Evolutionary conservation across 2,888 invertebrate species (phyloP).

Genomic region (Serrognathus titanus): DNA sequence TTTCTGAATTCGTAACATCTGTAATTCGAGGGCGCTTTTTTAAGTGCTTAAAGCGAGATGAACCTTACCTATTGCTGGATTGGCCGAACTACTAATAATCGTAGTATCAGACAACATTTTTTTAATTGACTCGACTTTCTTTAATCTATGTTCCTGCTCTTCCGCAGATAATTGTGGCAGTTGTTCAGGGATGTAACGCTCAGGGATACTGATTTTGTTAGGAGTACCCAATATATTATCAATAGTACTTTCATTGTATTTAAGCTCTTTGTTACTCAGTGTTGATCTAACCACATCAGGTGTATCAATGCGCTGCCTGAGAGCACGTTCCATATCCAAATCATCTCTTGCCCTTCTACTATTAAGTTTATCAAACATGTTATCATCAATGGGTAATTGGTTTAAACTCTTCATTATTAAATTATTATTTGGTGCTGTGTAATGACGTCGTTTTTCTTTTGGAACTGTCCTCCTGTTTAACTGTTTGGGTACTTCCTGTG

Average conservation of each 20-base stretch:
- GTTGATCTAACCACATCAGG: slow-evolving; percentile 88
- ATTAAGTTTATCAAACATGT: slow-evolving; percentile 37
- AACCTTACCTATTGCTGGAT: slow-evolving; percentile 27
- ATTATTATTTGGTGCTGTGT: slow-evolving; percentile 73
- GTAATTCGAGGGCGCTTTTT: slow-evolving; percentile 9
- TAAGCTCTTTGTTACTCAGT: slow-evolving; percentile 60
- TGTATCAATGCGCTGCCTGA: slow-evolving; percentile 71
- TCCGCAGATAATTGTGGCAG: slow-evolving; percentile 82
- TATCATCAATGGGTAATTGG: slow-evolving; percentile 38
- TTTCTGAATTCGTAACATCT: slow-evolving; percentile 35
- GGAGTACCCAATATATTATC: slow-evolving; percentile 84
- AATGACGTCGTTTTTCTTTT: slow-evolving; percentile 78
- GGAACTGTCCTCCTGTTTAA: slow-evolving; percentile 66
- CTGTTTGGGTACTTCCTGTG: slow-evolving; percentile 37
- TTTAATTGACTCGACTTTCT: slow-evolving; percentile 87
- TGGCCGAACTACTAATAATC: slow-evolving; percentile 47
- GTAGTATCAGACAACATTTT: slow-evolving; percentile 81
- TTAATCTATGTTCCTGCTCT: slow-evolving; percentile 76
- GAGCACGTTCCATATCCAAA: slow-evolving; percentile 81
- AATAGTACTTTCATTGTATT: slow-evolving; percentile 76
- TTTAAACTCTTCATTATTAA: slow-evolving; percentile 43
- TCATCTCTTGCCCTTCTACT: slow-evolving; percentile 72
- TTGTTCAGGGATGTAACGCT: slow-evolving; percentile 88
- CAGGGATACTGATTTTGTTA: slow-evolving; percentile 87
- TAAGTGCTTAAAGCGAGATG: background rate